phyloP scores from a whole-genome alignment of 2,888 invertebrate genomes.

The Phortica magna region DNA sequence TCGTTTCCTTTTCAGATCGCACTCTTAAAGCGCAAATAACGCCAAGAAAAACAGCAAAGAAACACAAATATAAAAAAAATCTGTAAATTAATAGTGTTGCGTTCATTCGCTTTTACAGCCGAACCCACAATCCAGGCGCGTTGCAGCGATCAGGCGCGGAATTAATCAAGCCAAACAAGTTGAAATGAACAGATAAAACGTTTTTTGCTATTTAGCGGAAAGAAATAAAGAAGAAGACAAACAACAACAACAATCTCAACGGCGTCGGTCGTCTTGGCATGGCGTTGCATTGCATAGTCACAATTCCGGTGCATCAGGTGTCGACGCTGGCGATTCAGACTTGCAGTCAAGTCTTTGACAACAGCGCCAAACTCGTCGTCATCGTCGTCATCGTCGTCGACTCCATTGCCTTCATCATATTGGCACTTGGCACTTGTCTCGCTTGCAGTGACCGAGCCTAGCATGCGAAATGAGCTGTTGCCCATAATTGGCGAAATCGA shows the following conservation, averaged over 20 bases:
- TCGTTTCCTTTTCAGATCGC: constrained; percentile 26
- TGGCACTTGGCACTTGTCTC: not conserved
- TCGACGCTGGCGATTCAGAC: not conserved
- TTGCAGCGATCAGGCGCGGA: constrained; percentile 23
- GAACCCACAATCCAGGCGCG: constrained; percentile 18
- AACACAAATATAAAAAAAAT: constrained; percentile 5
- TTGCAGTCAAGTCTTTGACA: not conserved
- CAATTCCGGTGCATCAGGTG: constrained; percentile 8
- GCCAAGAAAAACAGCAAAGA: not conserved
- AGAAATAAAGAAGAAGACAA: not conserved
- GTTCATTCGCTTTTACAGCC: constrained; percentile 2
- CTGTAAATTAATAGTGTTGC: constrained; percentile 30
- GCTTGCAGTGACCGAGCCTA: not conserved
- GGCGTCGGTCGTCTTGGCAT: constrained; percentile 3
- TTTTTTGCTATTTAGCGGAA: constrained; percentile 29
- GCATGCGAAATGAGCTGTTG: constrained; percentile 33
- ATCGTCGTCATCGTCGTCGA: not conserved
- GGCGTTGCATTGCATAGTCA: not conserved
- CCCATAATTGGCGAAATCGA: constrained; percentile 31
- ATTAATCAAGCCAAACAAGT: constrained; percentile 34
- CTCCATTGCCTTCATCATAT: not conserved
- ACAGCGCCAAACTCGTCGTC: not conserved
- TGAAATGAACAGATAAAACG: constrained; percentile 29
- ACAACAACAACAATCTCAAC: not conserved
- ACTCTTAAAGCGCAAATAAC: constrained; percentile 15